Evolutionary conservation across 1,140 invertebrate species (phyloP), one percentile per base, ranked within the genome.

Genomic region (Drosophila leontia): DNA sequence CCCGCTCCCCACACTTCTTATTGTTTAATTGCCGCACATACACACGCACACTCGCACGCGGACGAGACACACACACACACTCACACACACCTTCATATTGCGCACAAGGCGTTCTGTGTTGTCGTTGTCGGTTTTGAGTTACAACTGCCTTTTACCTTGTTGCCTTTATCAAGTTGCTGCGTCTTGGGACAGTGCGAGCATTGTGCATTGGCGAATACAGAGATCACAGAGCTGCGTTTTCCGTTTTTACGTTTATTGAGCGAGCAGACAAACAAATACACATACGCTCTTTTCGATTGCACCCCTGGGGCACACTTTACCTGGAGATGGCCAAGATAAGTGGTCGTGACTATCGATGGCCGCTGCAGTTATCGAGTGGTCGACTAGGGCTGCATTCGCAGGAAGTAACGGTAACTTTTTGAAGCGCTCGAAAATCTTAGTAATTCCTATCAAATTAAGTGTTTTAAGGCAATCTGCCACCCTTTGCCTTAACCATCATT

Each of bases 21-120:
- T 87, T 87, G 84, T 84, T 80, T 81, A 81, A 85, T 85, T 80
- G 61, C 77, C 59, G 67, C 55, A 71, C 75, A 81, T 53, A 62
- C 57, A 79, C 47, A 65, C 45, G 61, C 34, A 63, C 37, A 53
- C 55, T 67, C 26, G 13, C 29, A 57, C 23, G 59, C 58, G 53
- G 29, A 42, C 60, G 65, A 69, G 60, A 69, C 65, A 63, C 64
- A 50, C 61, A 59, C 34, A 51, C 19, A 19, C 61, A 59, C 34
- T 48, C 19, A 19, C 19, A 19, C 32, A 45, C 32, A 45, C 37
- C 19, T 8, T 12, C 4, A 17, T 13, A 57, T 42, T 70, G 64
- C 74, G 74, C 75, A 60, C 74, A 76, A 75, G 59, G 59, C 55
- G 17, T 76, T 76, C 71, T 81, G 34, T 41, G 45, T 75, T 60